Base-by-base conservation (phyloP, 2,888 invertebrate genomes). In the Tinea semifulvella region DNA sequence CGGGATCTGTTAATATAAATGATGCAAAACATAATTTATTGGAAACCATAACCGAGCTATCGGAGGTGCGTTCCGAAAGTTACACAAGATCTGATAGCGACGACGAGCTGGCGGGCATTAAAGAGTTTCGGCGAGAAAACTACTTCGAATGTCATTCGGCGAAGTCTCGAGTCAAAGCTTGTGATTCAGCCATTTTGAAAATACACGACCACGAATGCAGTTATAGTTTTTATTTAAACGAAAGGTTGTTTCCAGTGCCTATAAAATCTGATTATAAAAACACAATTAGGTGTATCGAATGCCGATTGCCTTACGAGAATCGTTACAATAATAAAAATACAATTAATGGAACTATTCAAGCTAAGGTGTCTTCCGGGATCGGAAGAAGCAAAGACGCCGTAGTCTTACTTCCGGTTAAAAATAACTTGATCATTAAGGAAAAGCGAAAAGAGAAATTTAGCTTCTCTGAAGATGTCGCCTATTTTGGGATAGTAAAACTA, bases 131-230 rank as follows among this genome's bases (percentile, higher is more conserved):
- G 10, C 63, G 75, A 1, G 66, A 82, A 5, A 84, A 86, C 53
- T 87, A 83, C 53, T 86, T 86, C 47, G 86, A 87, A 50, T 85
- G 85, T n/a, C 85, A 85, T 54, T 84, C 85, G 1, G 74, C 76
- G 1, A 69, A 60, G 56, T 67, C 67, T 7, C 65, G 72, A 45
- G 52, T 73, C 0, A 60, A 61, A 14, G 2, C 11, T 3, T 55
- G 46, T 3, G 63, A 55, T 42, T 56, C 55, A 0, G 68, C 60
- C 17, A 63, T 50, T 1, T 64, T 59, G 1, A 61, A 52, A 40
- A 48, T 69, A 6, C 57, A 54, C 2, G 56, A 73, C 8, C 84
- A 84, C 49, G 71, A 69, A 51, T 86, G 85, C 44, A 60, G 81
- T 1, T 84, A 85, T 49, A 75, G 84, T 42, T 86, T 82, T 49